Conservation (phyloP, 2,888 invertebrate species). For the Lasioglossum villosulum region DNA sequence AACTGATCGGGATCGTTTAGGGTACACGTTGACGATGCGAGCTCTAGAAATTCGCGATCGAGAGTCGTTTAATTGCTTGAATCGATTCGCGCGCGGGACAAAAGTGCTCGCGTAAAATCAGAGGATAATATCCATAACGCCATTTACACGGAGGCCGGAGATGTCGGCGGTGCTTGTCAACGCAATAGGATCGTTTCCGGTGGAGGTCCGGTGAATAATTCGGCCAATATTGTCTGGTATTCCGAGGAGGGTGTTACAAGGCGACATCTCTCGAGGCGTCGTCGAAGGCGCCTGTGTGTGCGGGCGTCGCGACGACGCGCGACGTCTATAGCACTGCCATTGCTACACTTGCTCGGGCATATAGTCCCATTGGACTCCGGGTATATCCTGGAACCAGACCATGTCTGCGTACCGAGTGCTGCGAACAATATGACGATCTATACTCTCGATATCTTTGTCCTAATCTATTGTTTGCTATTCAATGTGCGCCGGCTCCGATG, state of each 20-base stretch:
- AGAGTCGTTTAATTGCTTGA: background rate
- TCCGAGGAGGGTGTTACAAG: slow-evolving; percentile 50
- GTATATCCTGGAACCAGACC: slow-evolving; percentile 36
- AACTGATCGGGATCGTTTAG: background rate
- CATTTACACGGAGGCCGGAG: slow-evolving; percentile 3
- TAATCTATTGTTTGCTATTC: slow-evolving; percentile 36
- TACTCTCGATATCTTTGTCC: slow-evolving; percentile 21
- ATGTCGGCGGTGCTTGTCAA: slow-evolving; percentile 34
- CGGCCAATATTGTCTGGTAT: slow-evolving; percentile 65
- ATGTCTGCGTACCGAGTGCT: slow-evolving; percentile 20
- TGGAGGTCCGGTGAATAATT: slow-evolving; percentile 57
- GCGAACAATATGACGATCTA: slow-evolving; percentile 36
- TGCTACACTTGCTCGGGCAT: slow-evolving; percentile 34
- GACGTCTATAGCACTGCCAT: slow-evolving; percentile 49
- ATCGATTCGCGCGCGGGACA: background rate
- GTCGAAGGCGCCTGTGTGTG: slow-evolving; percentile 40
- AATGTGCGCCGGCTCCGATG: slow-evolving; percentile 14
- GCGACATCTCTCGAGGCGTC: slow-evolving; percentile 55
- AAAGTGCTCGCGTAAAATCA: slow-evolving; percentile 13
- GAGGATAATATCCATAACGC: slow-evolving; percentile 11
- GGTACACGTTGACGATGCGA: background rate
- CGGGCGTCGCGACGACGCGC: slow-evolving; percentile 9
- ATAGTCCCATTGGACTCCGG: slow-evolving; percentile 18
- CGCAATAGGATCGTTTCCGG: slow-evolving; percentile 43
- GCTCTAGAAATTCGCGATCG: background rate